A percentile compares a stretch with the other conserved stretches of the same genome.
These are phyloP conservation scores for Anoplolepis gracilipes DNA, from an alignment of 1,140 invertebrate species.

Conservation along the genomic window DNA sequence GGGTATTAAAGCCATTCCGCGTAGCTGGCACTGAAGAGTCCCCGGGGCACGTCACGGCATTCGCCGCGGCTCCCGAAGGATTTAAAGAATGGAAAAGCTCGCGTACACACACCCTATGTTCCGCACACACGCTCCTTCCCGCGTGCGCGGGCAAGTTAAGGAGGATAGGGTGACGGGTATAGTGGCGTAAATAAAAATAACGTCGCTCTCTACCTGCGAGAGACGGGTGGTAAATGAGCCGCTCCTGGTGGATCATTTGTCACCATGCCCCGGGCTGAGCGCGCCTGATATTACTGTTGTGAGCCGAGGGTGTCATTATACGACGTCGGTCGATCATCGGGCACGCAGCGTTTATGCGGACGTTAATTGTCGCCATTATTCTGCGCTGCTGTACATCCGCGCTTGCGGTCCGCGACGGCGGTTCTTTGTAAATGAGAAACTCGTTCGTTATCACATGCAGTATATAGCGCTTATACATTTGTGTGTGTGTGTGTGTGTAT, in stretches of 20 bases:
- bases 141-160: slow-evolving; percentile 8
- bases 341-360: slow-evolving; percentile 39
- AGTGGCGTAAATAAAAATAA: slow-evolving; percentile 62
- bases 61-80: slow-evolving; percentile 33
- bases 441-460: neutral
- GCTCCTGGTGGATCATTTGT: slow-evolving; percentile 49
- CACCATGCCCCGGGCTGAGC: slow-evolving; percentile 35
- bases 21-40: slow-evolving; percentile 57
- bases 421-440: neutral
- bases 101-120: neutral
- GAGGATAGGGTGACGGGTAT: slow-evolving; percentile 17
- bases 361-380: slow-evolving; percentile 59
- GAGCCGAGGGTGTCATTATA: slow-evolving; percentile 56
- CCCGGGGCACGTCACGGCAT: slow-evolving; percentile 51
- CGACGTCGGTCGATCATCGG: slow-evolving; percentile 53
- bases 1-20: slow-evolving; percentile 59
- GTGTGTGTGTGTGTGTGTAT: neutral
- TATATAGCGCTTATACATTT: neutral
- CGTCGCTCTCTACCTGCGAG: slow-evolving; percentile 20
- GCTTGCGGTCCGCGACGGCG: neutral
- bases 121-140: neutral
- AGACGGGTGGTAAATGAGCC: slow-evolving; percentile 46
- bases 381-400: neutral
- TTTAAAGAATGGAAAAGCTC: slow-evolving; percentile 58
- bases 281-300: slow-evolving; percentile 47